These are phyloP conservation scores for Oxyruncus cristatus DNA, from an alignment of 2,113 vertebrate species.

Conservation along the genomic window DNA sequence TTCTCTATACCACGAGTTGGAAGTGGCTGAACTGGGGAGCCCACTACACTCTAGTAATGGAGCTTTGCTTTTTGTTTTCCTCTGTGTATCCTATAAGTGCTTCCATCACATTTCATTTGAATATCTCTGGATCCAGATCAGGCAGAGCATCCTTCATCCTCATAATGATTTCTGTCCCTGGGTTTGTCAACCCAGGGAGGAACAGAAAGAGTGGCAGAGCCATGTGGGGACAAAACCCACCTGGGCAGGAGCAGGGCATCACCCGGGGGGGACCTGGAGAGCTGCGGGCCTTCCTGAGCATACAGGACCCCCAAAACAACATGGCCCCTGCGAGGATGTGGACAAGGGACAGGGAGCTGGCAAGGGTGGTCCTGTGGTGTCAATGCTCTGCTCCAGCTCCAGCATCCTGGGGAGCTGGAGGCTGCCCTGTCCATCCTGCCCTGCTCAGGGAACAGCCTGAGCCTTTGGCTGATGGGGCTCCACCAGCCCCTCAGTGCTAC, in stretches of 20 bases:
- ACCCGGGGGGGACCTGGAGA: accelerated
- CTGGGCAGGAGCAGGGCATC: not conserved
- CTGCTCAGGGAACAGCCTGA: not conserved
- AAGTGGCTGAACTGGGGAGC: not conserved
- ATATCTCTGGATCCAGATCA: conserved; percentile 24
- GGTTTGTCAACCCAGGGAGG: not conserved
- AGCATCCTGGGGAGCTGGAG: accelerated
- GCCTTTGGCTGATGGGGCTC: not conserved
- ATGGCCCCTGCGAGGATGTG: accelerated
- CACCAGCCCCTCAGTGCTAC: not conserved
- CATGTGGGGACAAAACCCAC: not conserved
- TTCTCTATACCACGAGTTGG: accelerated
- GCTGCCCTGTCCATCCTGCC: not conserved
- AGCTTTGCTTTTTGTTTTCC: not conserved
- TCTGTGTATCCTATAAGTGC: not conserved
- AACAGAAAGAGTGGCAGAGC: not conserved
- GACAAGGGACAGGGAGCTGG: not conserved
- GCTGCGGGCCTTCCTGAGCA: not conserved
- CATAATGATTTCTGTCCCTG: not conserved
- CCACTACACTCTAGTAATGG: accelerated
- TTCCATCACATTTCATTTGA: not conserved
- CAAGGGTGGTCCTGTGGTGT: accelerated
- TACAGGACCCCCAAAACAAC: accelerated
- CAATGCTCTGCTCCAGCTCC: accelerated
- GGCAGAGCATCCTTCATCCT: not conserved